These are phyloP conservation scores for Megaceryle alcyon DNA, from an alignment of 2,797 vertebrate species.

Conservation along the genomic window DNA sequence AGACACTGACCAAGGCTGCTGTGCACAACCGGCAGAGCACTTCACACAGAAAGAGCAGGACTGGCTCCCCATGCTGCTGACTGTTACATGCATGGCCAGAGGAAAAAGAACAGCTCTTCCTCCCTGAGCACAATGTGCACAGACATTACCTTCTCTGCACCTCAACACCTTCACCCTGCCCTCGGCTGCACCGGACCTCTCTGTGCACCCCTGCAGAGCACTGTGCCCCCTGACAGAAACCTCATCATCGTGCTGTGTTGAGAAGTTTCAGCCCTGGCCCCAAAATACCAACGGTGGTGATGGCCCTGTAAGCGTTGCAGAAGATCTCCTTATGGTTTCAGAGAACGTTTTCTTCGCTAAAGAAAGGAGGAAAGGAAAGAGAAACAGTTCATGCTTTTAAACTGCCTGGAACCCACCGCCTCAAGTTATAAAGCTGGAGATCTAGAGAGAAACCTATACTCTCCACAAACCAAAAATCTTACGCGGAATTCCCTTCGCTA, in stretches of 20 bases:
- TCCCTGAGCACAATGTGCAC: background rate
- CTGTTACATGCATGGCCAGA: background rate
- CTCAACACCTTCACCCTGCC: background rate
- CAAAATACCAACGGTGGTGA: background rate
- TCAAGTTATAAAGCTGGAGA: background rate
- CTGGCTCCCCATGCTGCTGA: background rate
- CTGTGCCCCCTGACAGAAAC: background rate
- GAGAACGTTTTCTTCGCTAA: background rate
- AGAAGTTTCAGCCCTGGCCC: background rate
- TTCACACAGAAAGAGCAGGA: background rate
- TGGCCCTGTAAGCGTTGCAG: background rate
- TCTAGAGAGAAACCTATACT: background rate
- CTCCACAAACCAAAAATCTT: background rate
- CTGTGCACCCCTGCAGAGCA: background rate
- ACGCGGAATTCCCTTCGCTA: background rate
- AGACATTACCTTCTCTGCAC: background rate
- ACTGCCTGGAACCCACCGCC: background rate
- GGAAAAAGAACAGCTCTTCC: background rate
- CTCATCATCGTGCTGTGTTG: background rate
- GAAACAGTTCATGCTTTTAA: background rate
- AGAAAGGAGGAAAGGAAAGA: background rate
- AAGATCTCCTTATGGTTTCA: background rate
- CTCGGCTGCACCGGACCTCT: background rate
- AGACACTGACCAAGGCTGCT: background rate
- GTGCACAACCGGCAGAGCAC: background rate